Percentiles rank a stretch among this genome's conserved stretches.
phyloP scores from a whole-genome alignment of 1,140 invertebrate genomes.

The Hylaeus anthracinus region DNA sequence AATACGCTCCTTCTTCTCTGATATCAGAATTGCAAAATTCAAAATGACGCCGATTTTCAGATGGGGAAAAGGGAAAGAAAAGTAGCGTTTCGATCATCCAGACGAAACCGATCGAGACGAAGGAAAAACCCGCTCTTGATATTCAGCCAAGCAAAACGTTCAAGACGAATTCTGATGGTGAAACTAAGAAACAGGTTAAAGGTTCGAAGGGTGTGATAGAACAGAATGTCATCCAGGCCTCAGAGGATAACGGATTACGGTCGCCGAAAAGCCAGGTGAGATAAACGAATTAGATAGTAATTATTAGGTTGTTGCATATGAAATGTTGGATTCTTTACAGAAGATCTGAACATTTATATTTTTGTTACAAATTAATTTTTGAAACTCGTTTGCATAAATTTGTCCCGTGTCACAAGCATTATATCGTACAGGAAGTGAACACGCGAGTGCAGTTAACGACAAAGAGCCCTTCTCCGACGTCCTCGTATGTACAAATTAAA shows the following conservation, averaged over 20 bases:
- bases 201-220: constrained; percentile 72
- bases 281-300: background rate
- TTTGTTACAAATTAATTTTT: too few relatives aligned
- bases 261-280: constrained; percentile 61
- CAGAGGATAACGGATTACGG: constrained; percentile 42
- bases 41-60: constrained; percentile 11
- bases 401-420: too few relatives aligned
- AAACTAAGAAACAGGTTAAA: constrained; percentile 73
- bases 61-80: constrained; percentile 50
- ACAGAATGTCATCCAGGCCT: constrained; percentile 60
- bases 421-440: constrained; percentile 4
- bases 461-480: constrained; percentile 67
- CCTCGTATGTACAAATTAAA: constrained; percentile 68
- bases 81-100: constrained; percentile 65
- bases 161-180: constrained; percentile 52
- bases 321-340: too few relatives aligned
- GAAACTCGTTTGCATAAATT: background rate
- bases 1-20: too few relatives aligned
- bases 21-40: too few relatives aligned
- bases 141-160: constrained; percentile 78
- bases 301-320: background rate
- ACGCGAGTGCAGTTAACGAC: constrained; percentile 54
- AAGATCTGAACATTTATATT: too few relatives aligned
- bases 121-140: constrained; percentile 69
- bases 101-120: constrained; percentile 72